Base-by-base conservation (phyloP, 2,888 invertebrate genomes). In the Rhorus exstirpatorius region DNA sequence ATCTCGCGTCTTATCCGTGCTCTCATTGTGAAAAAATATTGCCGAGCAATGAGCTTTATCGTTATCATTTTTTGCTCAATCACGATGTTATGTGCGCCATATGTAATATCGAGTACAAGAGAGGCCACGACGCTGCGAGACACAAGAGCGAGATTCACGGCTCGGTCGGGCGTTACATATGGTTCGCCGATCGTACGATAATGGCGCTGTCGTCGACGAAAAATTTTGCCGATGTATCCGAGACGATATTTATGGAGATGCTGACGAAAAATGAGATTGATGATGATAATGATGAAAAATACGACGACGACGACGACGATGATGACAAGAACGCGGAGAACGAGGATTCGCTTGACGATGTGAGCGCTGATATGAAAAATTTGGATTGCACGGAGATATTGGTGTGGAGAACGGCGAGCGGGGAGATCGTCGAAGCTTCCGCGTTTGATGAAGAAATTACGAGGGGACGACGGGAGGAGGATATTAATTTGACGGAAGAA, bases 61-160 rank as follows among this genome's bases (percentile, higher is more conserved):
- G 87, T 14, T 83, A 72, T 41, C 90, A 90, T 41, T 87, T 86
- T 74, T 65, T 88, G 0, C 68, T 84, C 55, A 67, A 71, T 1
- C 90, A 90, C 74, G 90, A 90, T 53, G 76, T 81, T 26, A 81
- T 85, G 7, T 90, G 90, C 46, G 78, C 87, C 0, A 81, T 90
- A 0, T 90, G 90, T 65, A 85, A 89, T 44, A 85, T 85, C 14
- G 79, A 78, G 4, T 89, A 88, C 55, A 65, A 84, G 0, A 83
- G 71, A 0, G 86, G 86, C 4, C 78, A 81, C 7, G 81, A 85
- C 8, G 89, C 89, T 4, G 85, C 83, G 0, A 75, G 75, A 26
- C 90, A 90, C 79, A 90, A 88, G 51, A 75, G 79, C 41, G 79
- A 83, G 10, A 79, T 85, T 35, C 89, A 90, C 74, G 85, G 84